Evolutionary conservation across 2,113 vertebrate species (phyloP), one percentile per base, ranked within the genome.

Genomic region (Dendropsophus ebraccatus): DNA sequence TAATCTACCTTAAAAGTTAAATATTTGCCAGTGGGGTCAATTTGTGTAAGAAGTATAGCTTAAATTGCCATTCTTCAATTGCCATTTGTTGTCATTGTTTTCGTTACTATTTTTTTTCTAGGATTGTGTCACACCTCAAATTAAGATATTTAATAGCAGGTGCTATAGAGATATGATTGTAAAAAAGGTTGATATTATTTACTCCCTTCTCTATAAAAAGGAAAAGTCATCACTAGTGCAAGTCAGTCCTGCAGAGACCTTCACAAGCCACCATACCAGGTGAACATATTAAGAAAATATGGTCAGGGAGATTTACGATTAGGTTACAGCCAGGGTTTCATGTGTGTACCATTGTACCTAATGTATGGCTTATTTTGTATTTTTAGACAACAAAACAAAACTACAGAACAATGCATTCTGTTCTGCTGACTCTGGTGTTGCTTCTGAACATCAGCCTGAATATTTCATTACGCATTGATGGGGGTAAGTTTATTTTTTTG

Each of bases 1-100:
- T 73, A 73, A 2, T 75, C 72, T 75, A 11, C 72, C 72, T 4
- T 49, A 75, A 75, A 75, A 75, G 72, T 75, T 75, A 75, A 75
- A 75, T 25, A 75, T 75, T 75, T 49, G 11, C 72, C 45, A 47
- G 9, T 74, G 47, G 3, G 37, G 10, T 3, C 70, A 74, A 74
- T 74, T 41, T 47, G n/a, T 47, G 70, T 74, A 0, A 2, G 9
- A 73, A 73, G 23, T 74, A 45, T 74, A 74, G 70, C 23, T 45
- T 25, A 74, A 74, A 74, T 37, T 56, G 30, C 14, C 28, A 70
- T 70, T 4, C 13, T 32, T 37, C 19, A 5, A 14, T n/a, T n/a
- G n/a, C n/a, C n/a, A 35, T 70, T 70, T 70, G 0, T 6, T 70
- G 7, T 14, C 30, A 9, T 7, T 17, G 28, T 35, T 70, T 35